Percentiles rank a stretch among this genome's conserved stretches.
Evolutionary conservation across 2,888 invertebrate species (phyloP).

Genomic region (Trissolcus japonicus): DNA sequence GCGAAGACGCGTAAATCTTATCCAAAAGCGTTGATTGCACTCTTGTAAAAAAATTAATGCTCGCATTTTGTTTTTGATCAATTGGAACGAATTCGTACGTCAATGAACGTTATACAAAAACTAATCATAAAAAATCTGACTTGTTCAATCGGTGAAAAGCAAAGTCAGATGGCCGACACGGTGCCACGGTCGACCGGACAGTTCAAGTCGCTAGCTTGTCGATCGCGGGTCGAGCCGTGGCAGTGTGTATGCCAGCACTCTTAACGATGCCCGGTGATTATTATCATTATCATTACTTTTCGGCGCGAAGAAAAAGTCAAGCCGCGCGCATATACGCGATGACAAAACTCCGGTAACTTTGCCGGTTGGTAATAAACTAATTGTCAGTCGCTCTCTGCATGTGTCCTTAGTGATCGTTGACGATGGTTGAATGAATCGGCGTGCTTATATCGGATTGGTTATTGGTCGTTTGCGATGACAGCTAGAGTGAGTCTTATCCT

Average conservation of each 20-base stretch:
- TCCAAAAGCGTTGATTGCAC: slow-evolving; percentile 40
- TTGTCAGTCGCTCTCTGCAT: slow-evolving; percentile 35
- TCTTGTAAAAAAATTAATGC: slow-evolving; percentile 34
- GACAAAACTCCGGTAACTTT: slow-evolving; percentile 23
- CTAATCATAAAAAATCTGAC: background rate
- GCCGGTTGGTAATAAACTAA: slow-evolving; percentile 25
- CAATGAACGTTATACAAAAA: slow-evolving; percentile 6
- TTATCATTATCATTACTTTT: background rate
- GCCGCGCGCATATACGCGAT: slow-evolving; percentile 24
- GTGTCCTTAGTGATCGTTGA: slow-evolving; percentile 42
- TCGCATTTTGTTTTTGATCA: slow-evolving; percentile 32
- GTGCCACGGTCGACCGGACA: background rate
- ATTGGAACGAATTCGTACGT: slow-evolving; percentile 28
- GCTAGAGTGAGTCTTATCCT: slow-evolving; percentile 56
- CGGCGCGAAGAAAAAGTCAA: slow-evolving; percentile 9
- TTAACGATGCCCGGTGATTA: too few relatives aligned
- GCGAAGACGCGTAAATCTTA: slow-evolving; percentile 24
- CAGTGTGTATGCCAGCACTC: too few relatives aligned
- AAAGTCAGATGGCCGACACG: background rate
- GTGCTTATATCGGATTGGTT: slow-evolving; percentile 40
- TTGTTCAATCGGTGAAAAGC: too few relatives aligned
- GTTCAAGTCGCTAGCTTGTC: too few relatives aligned
- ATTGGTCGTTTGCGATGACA: slow-evolving; percentile 46
- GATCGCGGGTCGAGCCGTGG: too few relatives aligned
- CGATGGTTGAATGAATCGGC: slow-evolving; percentile 49